These are phyloP conservation scores for Sinohyriopsis cumingii DNA, from an alignment of 2,888 invertebrate genomes.

Conservation along the genomic window DNA sequence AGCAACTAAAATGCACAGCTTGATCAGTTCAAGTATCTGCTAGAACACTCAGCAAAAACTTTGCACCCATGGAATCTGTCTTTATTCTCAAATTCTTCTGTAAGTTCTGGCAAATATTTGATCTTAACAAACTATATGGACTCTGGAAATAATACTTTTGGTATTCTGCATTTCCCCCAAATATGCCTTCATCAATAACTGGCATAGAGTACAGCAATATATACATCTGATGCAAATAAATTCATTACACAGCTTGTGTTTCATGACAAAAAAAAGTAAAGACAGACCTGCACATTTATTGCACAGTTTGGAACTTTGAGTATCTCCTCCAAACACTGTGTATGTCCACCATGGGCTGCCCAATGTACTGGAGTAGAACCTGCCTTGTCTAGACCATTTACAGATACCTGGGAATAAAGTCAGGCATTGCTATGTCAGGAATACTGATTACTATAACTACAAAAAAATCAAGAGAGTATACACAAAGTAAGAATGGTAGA, in stretches of 20 bases:
- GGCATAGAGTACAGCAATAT: neutral
- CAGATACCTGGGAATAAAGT: slow-evolving; percentile 73
- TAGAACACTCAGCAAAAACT: too few species aligned
- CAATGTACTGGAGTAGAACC: slow-evolving; percentile 80
- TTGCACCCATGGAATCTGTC: too few species aligned
- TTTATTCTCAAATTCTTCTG: too few species aligned
- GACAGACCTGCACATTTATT: slow-evolving; percentile 72
- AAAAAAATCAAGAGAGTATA: too few species aligned
- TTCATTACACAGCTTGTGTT: slow-evolving; percentile 9
- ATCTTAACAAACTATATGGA: too few species aligned
- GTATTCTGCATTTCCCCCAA: too few species aligned
- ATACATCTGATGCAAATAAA: neutral
- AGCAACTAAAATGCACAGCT: too few species aligned
- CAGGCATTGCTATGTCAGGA: neutral
- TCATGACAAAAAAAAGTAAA: neutral
- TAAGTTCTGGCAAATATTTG: too few species aligned
- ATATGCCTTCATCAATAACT: neutral
- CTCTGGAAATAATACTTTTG: too few species aligned
- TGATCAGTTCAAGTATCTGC: too few species aligned
- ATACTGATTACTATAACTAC: neutral
- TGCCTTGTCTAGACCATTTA: slow-evolving; percentile 79
- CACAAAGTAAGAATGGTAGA: too few species aligned
- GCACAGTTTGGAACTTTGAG: slow-evolving; percentile 74
- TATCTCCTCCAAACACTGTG: slow-evolving; percentile 75
- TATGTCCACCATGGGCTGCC: slow-evolving; percentile 79